These are phyloP conservation scores for Pelecanus crispus DNA, from an alignment of 2,113 vertebrate genomes.

Conservation along the genomic window DNA sequence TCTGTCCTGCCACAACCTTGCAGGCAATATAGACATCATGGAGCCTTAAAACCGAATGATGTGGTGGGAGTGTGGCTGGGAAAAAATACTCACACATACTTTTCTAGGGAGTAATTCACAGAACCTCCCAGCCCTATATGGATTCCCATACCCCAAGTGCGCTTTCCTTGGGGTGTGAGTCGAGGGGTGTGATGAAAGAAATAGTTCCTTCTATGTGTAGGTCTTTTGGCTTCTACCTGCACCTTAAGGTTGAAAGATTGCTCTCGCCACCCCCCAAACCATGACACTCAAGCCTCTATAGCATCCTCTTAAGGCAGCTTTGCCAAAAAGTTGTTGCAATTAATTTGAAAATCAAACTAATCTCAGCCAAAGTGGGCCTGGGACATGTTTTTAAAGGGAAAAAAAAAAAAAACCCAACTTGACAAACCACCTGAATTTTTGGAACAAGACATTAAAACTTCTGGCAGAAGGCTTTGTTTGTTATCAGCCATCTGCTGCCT, in stretches of 20 bases:
- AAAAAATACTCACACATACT: not conserved
- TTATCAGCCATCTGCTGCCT: slow-evolving; percentile 30
- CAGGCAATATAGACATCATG: not conserved
- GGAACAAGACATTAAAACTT: not conserved
- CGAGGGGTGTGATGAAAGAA: not conserved
- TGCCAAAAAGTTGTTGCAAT: not conserved
- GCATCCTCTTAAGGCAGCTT: not conserved
- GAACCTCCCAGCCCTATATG: not conserved
- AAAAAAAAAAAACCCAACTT: not conserved
- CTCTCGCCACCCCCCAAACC: not conserved
- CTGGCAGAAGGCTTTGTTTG: slow-evolving; percentile 20
- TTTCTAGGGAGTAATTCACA: not conserved
- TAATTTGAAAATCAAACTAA: not conserved
- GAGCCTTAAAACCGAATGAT: not conserved
- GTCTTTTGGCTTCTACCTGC: not conserved
- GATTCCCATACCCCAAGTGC: not conserved
- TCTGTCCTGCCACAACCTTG: not conserved
- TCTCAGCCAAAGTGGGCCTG: not conserved
- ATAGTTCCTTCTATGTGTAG: not conserved
- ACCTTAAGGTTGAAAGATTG: not conserved
- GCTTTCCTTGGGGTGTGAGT: not conserved
- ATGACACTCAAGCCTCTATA: not conserved
- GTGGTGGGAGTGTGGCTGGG: not conserved
- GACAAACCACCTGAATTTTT: not conserved
- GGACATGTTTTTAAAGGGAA: not conserved